Base-by-base conservation (phyloP, 2,888 invertebrate species). In the Malthinus flaveolus region DNA sequence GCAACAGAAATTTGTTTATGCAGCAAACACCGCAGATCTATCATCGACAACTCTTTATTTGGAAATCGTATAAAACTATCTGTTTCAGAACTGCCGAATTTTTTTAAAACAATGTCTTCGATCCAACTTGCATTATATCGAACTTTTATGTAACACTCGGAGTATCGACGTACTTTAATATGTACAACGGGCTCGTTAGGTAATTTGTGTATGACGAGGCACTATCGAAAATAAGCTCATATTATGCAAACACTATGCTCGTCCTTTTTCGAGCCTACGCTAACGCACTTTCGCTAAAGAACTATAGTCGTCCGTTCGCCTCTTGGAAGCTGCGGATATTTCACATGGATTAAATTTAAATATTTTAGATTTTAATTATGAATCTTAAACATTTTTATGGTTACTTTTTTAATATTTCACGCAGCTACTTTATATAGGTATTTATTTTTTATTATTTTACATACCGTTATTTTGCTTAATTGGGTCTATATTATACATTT, bases 201-300 rank as follows among this genome's bases (percentile, higher is more conserved):
- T 60, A 60, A 60, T 52, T 42, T 60, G 60, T 60, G 56, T 61
- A 59, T 56, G 82, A 81, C 83, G 84, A 85, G 84, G 84, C 84
- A 85, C 84, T 83, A 83, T 83, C 78, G 82, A 80, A 77, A 81
- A 79, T 85, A 85, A 85, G 84, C 84, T 85, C 84, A 83, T 84
- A 82, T 83, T 83, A 84, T 55, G 55, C 55, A 59, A 59, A 59
- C 55, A 59, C 55, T 59, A 84, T 83, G 82, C 82, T 83, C 82
- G 69, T 66, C 62, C 60, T 56, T 63, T 58, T 59, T 44, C 57
- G 62, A 69, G 66, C 65, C 66, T 67, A 66, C 61, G 64, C 60
- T 63, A 61, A 52, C 51, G 49, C 54, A 59, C 61, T 42, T 23
- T 63, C 55, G 64, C 64, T 63, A 59, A 58, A 48, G 23, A 47